Conservation (phyloP, 1,140 invertebrate genomes). For the Euura lappo region DNA sequence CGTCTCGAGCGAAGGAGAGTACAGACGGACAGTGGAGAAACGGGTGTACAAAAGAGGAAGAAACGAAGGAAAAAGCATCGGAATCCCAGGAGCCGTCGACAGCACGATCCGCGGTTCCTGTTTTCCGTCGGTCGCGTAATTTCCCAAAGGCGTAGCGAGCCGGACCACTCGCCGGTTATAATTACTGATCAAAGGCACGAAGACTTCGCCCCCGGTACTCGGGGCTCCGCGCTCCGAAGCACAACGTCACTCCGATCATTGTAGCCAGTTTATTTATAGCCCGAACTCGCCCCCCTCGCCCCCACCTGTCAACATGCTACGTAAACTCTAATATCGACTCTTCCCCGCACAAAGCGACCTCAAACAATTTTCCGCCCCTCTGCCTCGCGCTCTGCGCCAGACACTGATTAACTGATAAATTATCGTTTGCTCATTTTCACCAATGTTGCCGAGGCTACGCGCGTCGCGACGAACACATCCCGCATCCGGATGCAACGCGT, state of each 20-base stretch:
- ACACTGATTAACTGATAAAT: too few species aligned
- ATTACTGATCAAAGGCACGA: constrained; percentile 43
- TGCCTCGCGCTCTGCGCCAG: neutral
- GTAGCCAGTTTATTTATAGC: neutral
- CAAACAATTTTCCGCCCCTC: constrained; percentile 25
- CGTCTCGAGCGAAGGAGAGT: too few species aligned
- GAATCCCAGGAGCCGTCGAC: neutral
- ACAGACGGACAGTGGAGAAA: too few species aligned
- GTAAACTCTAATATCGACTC: constrained; percentile 12
- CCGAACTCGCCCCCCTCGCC: too few species aligned
- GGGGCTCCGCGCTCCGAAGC: constrained; percentile 6
- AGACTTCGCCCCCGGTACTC: constrained; percentile 21
- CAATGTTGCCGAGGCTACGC: too few species aligned
- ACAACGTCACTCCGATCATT: constrained; percentile 25
- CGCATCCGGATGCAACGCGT: too few species aligned
- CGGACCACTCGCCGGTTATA: constrained; percentile 31
- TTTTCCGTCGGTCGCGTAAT: constrained; percentile 8
- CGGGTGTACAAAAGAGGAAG: neutral
- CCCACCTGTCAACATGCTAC: neutral
- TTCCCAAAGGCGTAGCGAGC: constrained; percentile 3
- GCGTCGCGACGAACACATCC: too few species aligned
- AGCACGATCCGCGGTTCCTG: neutral
- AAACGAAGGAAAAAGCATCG: neutral
- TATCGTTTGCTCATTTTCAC: too few species aligned
- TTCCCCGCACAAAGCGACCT: neutral